Evolutionary conservation across 2,113 vertebrate species (phyloP).

Genomic region (Baryphthengus martii): DNA sequence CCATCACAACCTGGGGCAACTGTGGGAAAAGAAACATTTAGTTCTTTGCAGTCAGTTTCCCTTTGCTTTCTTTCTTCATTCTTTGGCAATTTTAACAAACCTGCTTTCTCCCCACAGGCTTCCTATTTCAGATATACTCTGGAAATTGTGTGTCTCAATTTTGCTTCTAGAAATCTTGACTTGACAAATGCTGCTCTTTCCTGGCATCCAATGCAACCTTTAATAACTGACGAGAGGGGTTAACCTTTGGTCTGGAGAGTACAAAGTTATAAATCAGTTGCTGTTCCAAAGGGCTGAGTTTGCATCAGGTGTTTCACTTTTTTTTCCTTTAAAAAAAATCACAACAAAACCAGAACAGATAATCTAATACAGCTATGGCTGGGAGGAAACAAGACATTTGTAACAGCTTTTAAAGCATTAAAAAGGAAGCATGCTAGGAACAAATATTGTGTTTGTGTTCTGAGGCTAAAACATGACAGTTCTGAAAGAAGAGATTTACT

Average conservation of each 20-base stretch:
- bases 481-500: slow-evolving; percentile 53
- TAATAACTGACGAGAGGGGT: neutral
- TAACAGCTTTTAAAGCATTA: slow-evolving; percentile 59
- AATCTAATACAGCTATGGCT: slow-evolving; percentile 26
- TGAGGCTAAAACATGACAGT: slow-evolving; percentile 57
- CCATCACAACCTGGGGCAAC: neutral
- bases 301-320: slow-evolving; percentile 3
- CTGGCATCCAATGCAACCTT: slow-evolving; percentile 3
- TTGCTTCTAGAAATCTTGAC: slow-evolving; percentile 27
- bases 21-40: neutral
- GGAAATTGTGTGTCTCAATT: slow-evolving; percentile 7
- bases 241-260: slow-evolving; percentile 24
- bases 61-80: neutral
- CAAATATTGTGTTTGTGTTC: slow-evolving; percentile 53
- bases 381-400: slow-evolving; percentile 44
- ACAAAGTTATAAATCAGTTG: slow-evolving; percentile 28
- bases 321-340: neutral
- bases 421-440: slow-evolving; percentile 37
- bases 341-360: neutral
- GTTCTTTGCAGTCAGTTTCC: neutral
- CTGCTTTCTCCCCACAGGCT: neutral
- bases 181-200: slow-evolving; percentile 39
- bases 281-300: slow-evolving; percentile 14
- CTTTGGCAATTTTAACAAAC: slow-evolving; percentile 19
- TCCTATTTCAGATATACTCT: slow-evolving; percentile 4